Conservation (phyloP, 2,113 vertebrate species). For the Syrmaticus mikado region DNA sequence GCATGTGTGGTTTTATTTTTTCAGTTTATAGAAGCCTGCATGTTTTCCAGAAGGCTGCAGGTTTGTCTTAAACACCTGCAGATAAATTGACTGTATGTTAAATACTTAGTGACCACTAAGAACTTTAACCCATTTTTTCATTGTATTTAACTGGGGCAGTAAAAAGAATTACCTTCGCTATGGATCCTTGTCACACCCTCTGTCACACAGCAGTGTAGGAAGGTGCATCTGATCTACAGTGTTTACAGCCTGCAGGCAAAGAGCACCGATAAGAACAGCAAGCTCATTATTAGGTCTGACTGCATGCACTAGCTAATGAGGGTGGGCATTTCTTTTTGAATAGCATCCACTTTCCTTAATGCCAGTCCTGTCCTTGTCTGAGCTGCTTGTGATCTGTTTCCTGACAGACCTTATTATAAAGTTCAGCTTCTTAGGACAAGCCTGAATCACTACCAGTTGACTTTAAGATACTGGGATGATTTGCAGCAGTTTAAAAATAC, state of each 20-base stretch:
- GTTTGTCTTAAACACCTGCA: not conserved
- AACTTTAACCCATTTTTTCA: not conserved
- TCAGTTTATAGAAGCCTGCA: not conserved
- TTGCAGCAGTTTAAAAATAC: not conserved
- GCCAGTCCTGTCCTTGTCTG: not conserved
- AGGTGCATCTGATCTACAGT: not conserved
- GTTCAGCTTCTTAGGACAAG: not conserved
- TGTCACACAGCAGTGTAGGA: not conserved
- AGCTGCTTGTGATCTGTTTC: not conserved
- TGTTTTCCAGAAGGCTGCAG: not conserved
- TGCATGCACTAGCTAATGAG: not conserved
- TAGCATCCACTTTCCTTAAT: conserved; percentile 4
- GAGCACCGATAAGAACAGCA: not conserved
- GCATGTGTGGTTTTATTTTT: not conserved
- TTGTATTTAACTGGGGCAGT: not conserved
- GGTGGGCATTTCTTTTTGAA: not conserved
- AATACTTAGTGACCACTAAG: not conserved
- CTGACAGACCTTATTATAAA: not conserved
- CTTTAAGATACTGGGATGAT: not conserved
- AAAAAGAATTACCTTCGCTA: not conserved
- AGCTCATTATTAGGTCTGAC: conserved; percentile 4
- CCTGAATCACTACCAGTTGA: not conserved
- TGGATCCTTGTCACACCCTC: not conserved
- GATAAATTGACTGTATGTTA: not conserved
- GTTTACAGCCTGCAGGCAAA: not conserved